phyloP scores from a whole-genome alignment of 2,888 invertebrate species.

The Choristoneura rosaceana region DNA sequence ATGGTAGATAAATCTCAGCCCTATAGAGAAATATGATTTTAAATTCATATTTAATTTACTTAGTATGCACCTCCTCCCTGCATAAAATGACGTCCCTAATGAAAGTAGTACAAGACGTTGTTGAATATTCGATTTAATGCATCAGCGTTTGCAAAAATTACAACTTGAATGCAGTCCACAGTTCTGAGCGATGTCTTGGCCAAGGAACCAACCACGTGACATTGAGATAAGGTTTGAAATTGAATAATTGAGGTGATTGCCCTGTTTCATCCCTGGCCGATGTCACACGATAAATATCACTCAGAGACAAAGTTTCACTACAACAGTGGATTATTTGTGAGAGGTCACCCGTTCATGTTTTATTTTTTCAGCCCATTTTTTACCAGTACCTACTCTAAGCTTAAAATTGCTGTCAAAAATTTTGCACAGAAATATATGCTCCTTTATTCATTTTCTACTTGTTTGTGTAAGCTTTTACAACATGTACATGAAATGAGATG shows the following conservation, averaged over 20 bases:
- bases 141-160: conserved; percentile 75
- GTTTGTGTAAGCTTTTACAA: too few relatives aligned
- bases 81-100: conserved; percentile 13
- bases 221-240: conserved; percentile 12
- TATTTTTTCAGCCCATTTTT: too few relatives aligned
- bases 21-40: too few relatives aligned
- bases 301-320: background rate
- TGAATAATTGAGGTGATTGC: conserved; percentile 42
- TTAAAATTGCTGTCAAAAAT: too few relatives aligned
- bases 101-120: conserved; percentile 31
- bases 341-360: too few relatives aligned
- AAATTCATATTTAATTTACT: background rate
- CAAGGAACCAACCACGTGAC: background rate
- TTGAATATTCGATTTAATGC: conserved; percentile 74
- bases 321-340: too few relatives aligned
- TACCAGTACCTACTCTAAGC: too few relatives aligned
- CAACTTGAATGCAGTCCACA: conserved; percentile 54
- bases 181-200: background rate
- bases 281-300: background rate
- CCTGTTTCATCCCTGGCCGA: conserved; percentile 51
- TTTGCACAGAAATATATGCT: too few relatives aligned
- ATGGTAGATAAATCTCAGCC: too few relatives aligned
- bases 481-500: too few relatives aligned
- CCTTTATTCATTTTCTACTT: too few relatives aligned
- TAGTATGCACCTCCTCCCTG: background rate